A percentile compares a stretch with the other conserved stretches of the same genome.
Evolutionary conservation across 2,113 vertebrate genomes (phyloP).

Genomic region (Nipponia nippon): DNA sequence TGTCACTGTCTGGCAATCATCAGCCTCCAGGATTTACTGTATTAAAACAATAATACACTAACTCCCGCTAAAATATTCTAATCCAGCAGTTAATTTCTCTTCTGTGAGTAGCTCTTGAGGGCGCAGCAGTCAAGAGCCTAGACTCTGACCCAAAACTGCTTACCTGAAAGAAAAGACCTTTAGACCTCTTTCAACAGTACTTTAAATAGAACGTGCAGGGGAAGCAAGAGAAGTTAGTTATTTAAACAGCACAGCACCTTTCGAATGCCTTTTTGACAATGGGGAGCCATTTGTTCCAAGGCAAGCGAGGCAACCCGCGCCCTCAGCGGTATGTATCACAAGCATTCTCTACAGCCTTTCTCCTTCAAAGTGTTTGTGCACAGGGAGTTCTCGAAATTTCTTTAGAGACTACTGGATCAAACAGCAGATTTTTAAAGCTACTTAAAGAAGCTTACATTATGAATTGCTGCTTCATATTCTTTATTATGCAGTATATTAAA

Average conservation of each 20-base stretch:
- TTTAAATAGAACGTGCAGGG: background rate
- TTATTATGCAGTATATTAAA: background rate
- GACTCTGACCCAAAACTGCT: background rate
- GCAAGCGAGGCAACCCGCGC: background rate
- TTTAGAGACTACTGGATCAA: background rate
- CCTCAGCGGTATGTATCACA: background rate
- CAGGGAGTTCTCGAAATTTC: background rate
- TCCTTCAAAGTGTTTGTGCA: background rate
- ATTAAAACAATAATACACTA: background rate
- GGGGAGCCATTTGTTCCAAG: background rate
- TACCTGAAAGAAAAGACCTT: background rate
- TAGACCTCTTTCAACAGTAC: background rate
- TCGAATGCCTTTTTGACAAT: background rate
- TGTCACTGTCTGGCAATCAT: background rate
- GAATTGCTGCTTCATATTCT: background rate
- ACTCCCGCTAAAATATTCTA: background rate
- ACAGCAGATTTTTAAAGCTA: background rate
- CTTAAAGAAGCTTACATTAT: background rate
- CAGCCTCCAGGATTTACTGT: background rate
- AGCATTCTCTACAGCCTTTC: background rate
- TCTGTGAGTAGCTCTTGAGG: background rate
- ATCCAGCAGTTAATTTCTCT: background rate
- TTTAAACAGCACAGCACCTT: background rate
- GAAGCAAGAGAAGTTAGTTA: background rate
- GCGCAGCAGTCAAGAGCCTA: background rate